Percentiles rank a stretch among this genome's conserved stretches.
Conservation (phyloP, 2,888 invertebrate genomes). For the Caenorhabditis imperialis region DNA sequence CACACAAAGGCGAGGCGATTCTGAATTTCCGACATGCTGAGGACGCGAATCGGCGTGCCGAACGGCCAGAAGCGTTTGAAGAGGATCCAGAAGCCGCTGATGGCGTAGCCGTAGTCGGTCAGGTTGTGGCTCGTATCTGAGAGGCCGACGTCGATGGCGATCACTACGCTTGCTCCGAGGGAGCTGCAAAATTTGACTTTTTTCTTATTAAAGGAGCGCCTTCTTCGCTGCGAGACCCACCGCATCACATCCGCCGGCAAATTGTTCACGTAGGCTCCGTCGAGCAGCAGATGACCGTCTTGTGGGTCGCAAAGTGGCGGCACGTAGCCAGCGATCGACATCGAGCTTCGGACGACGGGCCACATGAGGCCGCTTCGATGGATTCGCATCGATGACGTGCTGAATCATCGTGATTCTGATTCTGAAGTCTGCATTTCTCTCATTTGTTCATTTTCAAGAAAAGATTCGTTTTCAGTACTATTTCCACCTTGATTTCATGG, state of each 20-base stretch:
- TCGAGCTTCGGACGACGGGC: constrained; percentile 98
- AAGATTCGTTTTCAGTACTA: too few relatives aligned
- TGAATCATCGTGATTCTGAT: constrained; percentile 8
- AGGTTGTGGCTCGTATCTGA: constrained; percentile 89
- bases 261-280: constrained; percentile 99
- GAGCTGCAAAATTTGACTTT: constrained; percentile 83
- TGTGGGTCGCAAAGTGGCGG: constrained; percentile 98
- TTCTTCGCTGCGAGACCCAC: too few relatives aligned
- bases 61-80: constrained; percentile 53
- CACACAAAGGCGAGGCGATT: constrained; percentile 96
- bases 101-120: constrained; percentile 96
- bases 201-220: too few relatives aligned
- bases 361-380: constrained; percentile 83
- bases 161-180: constrained; percentile 90
- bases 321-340: constrained; percentile 98
- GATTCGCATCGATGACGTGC: constrained; percentile 71
- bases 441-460: too few relatives aligned
- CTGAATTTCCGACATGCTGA: constrained; percentile 91
- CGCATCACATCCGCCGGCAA: constrained; percentile 89
- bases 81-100: constrained; percentile 89
- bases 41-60: constrained; percentile 82
- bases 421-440: too few relatives aligned
- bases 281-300: constrained; percentile 98
- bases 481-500: too few relatives aligned
- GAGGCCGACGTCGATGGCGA: constrained; percentile 98